Base-by-base conservation (phyloP, 2,797 vertebrate genomes). In the Malurus splendens region DNA sequence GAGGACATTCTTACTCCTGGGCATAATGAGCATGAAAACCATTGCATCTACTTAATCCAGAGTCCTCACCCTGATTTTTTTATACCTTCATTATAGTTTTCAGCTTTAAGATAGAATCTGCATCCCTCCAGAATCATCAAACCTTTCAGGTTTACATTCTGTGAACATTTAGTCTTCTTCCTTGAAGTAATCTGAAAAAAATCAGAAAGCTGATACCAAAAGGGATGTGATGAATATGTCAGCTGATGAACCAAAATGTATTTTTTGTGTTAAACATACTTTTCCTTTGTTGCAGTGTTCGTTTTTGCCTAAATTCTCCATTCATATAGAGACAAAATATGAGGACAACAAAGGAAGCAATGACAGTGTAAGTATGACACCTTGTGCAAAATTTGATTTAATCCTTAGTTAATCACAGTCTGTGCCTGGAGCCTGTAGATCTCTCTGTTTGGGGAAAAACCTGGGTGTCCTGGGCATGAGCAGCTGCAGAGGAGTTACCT, bases 221-320 rank as follows among this genome's bases (percentile, higher is more conserved):
- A 38, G 38, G 16, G 32, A 22, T 51, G 18, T 67, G 12, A 10
- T 76, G 48, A 79, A 17, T 28, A 9, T 38, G 38, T 32, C 42
- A 86, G 50, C 17, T 81, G 45, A 47, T 48, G 50, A 39, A 61
- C 11, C 14, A 28, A 33, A 30, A 10, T 3, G 1, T 45, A 10
- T 33, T 72, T 79, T 52, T 55, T 22, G 51, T 94, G 52, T 64
- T 74, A 87, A 79, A 41, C 32, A 16, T 62, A 51, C 70, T 56
- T 90, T 91, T 95, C 71, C 96, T 93, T 61, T 65, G 72, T 94
- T 97, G 36, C 96, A 99, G 98, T 99, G 98, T 76, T 99, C 98
- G 9, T 99, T 99, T 96, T 97, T 99, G 96, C 98, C 98, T 72
- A 99, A 99, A 95, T 99, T 99, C 96, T 99, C 98, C 97, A 99